Evolutionary conservation across 2,113 vertebrate genomes (phyloP).

Genomic region (Sphaerodactylus townsendi): DNA sequence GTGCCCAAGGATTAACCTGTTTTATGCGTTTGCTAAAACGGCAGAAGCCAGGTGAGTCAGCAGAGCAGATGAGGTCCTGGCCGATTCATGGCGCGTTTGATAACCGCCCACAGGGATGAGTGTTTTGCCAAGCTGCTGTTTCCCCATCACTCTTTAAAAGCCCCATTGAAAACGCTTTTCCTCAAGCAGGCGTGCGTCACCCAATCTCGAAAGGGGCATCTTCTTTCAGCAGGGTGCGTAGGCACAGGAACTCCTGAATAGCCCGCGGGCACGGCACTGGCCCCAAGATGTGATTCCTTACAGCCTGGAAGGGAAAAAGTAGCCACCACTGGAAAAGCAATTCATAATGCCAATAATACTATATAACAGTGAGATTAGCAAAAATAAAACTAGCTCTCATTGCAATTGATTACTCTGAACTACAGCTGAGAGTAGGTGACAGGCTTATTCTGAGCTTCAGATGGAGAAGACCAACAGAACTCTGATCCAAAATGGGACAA

Average conservation of each 20-base stretch:
- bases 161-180: slow-evolving; percentile 93
- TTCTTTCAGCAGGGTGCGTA: slow-evolving; percentile 98
- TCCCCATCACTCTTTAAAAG: slow-evolving; percentile 96
- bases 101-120: slow-evolving; percentile 90
- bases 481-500: background rate
- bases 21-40: slow-evolving; percentile 90
- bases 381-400: background rate
- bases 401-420: background rate
- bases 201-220: slow-evolving; percentile 96
- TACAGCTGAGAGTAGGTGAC: background rate
- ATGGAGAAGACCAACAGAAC: background rate
- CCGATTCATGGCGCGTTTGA: slow-evolving; percentile 90
- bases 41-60: slow-evolving; percentile 96
- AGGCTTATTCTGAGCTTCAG: background rate
- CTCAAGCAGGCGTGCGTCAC: slow-evolving; percentile 89
- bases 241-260: slow-evolving; percentile 95
- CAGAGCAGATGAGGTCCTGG: slow-evolving; percentile 95
- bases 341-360: background rate
- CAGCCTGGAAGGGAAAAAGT: slow-evolving; percentile 75
- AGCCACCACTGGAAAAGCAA: background rate
- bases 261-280: no score
- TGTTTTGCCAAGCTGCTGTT: slow-evolving; percentile 94
- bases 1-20: slow-evolving; percentile 94
- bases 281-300: slow-evolving; percentile 94
- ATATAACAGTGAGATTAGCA: background rate